phyloP scores from a whole-genome alignment of 2,113 vertebrate species.

The Oncorhynchus tshawytscha region DNA sequence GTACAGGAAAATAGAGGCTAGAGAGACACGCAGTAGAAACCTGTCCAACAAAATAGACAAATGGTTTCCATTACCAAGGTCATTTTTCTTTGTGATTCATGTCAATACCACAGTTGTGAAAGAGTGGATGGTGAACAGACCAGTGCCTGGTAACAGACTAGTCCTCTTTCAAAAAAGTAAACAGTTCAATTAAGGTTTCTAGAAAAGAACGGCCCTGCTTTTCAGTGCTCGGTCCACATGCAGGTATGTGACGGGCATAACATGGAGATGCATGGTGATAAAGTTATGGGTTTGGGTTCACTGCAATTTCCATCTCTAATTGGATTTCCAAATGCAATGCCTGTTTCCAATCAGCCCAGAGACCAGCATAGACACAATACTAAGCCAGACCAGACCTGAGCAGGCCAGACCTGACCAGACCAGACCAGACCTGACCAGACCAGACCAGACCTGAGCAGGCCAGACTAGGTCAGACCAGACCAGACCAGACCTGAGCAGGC shows the following conservation, averaged over 20 bases:
- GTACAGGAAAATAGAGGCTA: neutral
- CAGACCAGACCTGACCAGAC: too few relatives aligned
- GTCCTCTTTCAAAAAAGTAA: slow-evolving; percentile 55
- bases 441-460: too few relatives aligned
- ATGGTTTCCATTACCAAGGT: slow-evolving; percentile 22
- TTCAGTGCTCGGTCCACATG: slow-evolving; percentile 84
- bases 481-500: too few relatives aligned
- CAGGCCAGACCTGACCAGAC: too few relatives aligned
- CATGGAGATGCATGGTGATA: slow-evolving; percentile 74
- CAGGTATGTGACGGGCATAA: slow-evolving; percentile 86
- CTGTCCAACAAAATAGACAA: slow-evolving; percentile 30
- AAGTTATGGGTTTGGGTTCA: slow-evolving; percentile 75
- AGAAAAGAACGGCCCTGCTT: slow-evolving; percentile 62
- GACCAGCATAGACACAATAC: neutral
- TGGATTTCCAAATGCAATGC: slow-evolving; percentile 90
- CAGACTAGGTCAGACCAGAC: too few relatives aligned
- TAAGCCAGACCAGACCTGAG: too few relatives aligned
- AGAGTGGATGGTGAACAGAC: slow-evolving; percentile 20
- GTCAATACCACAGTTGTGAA: neutral
- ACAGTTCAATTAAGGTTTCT: slow-evolving; percentile 58
- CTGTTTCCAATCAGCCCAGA: slow-evolving; percentile 89
- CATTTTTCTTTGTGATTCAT: slow-evolving; percentile 29
- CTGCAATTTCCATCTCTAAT: slow-evolving; percentile 87
- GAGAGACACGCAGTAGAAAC: slow-evolving; percentile 20
- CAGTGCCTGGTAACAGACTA: slow-evolving; percentile 53